A percentile compares a stretch with the other conserved stretches of the same genome.
These are phyloP conservation scores for Entomobrya multifasciata DNA, from an alignment of 2,888 invertebrate species.

Conservation along the genomic window DNA sequence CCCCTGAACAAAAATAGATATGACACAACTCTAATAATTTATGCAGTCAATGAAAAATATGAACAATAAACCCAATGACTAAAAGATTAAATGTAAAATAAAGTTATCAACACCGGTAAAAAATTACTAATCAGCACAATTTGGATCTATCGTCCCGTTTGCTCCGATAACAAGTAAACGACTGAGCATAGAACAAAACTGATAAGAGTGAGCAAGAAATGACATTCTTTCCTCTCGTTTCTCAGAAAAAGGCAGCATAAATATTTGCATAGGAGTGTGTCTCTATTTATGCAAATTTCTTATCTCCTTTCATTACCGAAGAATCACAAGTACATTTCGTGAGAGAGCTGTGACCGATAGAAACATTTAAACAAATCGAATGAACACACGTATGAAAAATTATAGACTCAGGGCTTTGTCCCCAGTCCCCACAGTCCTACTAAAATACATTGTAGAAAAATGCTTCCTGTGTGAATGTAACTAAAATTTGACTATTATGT, in stretches of 20 bases:
- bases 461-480: background rate
- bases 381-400: too few relatives aligned
- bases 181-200: slow-evolving; percentile 37
- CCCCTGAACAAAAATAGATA: background rate
- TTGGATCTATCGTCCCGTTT: slow-evolving; percentile 1
- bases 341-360: too few relatives aligned
- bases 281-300: too few relatives aligned
- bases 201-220: background rate
- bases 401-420: too few relatives aligned
- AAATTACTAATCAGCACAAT: background rate
- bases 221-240: background rate
- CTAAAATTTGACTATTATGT: background rate
- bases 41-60: background rate
- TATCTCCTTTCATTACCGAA: too few relatives aligned
- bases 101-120: slow-evolving; percentile 60
- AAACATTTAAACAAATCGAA: too few relatives aligned
- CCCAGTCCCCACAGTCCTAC: too few relatives aligned
- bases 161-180: slow-evolving; percentile 52
- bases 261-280: too few relatives aligned
- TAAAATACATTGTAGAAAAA: background rate
- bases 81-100: slow-evolving; percentile 35
- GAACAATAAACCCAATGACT: background rate
- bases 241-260: too few relatives aligned
- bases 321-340: too few relatives aligned
- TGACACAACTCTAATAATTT: background rate